Evolutionary conservation across 2,797 vertebrate species (phyloP), one percentile per base, ranked within the genome.

Genomic region (Oophaga sylvatica): DNA sequence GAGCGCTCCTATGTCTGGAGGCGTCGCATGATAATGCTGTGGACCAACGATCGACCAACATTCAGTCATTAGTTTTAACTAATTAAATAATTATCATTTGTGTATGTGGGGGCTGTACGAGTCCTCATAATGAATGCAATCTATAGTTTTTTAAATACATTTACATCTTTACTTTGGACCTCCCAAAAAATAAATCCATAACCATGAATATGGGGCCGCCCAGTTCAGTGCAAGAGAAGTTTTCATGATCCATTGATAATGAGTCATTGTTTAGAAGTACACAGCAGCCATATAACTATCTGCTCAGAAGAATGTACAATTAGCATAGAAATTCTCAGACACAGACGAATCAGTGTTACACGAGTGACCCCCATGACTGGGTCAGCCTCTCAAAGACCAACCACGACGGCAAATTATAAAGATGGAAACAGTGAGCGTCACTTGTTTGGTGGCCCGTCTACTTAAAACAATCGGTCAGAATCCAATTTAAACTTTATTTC

Each of bases 311-410:
- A 63, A 63, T 73, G 68, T 45, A 45, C 45, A 45, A 80, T 88
- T 29, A 87, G 70, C 60, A 76, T 57, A 81, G 59, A 57, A 73
- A 76, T 81, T 68, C 68, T 59, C 45, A 88, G 83, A 85, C 78
- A 81, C 45, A 80, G 73, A 85, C 60, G 60, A 45, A 76, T 81
- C 82, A 81, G 77, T 73, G 56, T 81, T 83, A 62, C 48, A 73
- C 12, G n/a, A 73, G 8, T 88, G 83, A 85, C 83, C 82, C 35
- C 80, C 76, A 35, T 68, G 78, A 81, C 82, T 84, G 41, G 87
- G 20, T 26, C 77, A 85, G 63, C 17, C 45, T 84, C 73, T 15
- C 7, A 10, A 81, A 62, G 20, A 17, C 45, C 17, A 60, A 81
- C 56, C 48, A 80, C 41, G 80, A 45, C 67, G 56, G 57, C 81